Conservation (phyloP, 2,888 invertebrate genomes). For the Ectemnius cavifrons region DNA sequence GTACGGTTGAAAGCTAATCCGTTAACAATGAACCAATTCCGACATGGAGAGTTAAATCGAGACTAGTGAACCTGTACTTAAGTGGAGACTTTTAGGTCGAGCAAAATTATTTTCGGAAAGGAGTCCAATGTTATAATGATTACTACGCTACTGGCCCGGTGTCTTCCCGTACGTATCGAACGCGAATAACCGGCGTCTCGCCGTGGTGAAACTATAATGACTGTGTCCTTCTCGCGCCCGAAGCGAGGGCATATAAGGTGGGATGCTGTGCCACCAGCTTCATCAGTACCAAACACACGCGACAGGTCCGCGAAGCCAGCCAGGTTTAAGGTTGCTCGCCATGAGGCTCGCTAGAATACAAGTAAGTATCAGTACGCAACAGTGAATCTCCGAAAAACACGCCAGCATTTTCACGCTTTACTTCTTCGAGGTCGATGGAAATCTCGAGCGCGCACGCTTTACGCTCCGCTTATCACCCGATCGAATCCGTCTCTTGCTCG, state of each 20-base stretch:
- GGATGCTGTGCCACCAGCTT: slow-evolving; percentile 75
- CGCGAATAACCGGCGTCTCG: slow-evolving; percentile 61
- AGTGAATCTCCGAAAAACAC: too few species aligned
- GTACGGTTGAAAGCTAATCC: too few species aligned
- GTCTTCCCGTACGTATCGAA: slow-evolving; percentile 64
- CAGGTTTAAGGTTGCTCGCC: slow-evolving; percentile 66
- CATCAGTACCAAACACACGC: slow-evolving; percentile 76
- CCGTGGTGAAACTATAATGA: slow-evolving; percentile 68
- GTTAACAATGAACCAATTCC: too few species aligned
- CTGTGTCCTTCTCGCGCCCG: slow-evolving; percentile 67
- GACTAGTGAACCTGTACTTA: too few species aligned
- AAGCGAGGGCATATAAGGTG: slow-evolving; percentile 78
- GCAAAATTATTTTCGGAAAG: neutral
- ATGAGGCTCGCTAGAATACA: slow-evolving; percentile 68
- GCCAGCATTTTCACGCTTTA: neutral
- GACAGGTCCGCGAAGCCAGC: slow-evolving; percentile 69
- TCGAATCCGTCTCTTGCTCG: neutral
- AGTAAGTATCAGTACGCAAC: slow-evolving; percentile 62
- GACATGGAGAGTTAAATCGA: too few species aligned
- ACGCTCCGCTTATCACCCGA: neutral
- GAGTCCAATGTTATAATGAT: neutral
- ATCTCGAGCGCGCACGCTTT: neutral
- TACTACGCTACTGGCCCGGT: slow-evolving; percentile 66
- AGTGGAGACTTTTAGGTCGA: too few species aligned
- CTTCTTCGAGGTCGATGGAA: slow-evolving; percentile 2